Conservation (phyloP, 2,113 vertebrate species). For the Vombatus ursinus region DNA sequence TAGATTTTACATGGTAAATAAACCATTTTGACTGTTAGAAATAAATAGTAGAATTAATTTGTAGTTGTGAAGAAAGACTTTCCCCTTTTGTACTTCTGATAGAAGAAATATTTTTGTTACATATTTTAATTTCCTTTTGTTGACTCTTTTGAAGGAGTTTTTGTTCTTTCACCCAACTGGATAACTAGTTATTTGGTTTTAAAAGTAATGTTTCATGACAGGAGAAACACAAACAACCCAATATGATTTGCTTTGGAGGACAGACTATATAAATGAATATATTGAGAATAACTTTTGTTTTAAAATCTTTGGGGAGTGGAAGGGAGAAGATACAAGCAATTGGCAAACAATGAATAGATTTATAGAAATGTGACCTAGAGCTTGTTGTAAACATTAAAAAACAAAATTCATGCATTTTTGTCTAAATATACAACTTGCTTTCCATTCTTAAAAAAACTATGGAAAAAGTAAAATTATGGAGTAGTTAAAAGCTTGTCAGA, state of each 20-base stretch:
- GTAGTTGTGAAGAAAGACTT: not conserved
- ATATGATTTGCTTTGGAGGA: conserved; percentile 43
- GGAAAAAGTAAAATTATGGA: conserved; percentile 46
- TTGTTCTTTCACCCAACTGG: conserved; percentile 36
- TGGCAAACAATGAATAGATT: conserved; percentile 21
- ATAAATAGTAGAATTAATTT: conserved; percentile 46
- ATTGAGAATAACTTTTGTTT: conserved; percentile 17
- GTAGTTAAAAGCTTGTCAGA: conserved; percentile 53
- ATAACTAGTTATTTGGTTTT: conserved; percentile 49
- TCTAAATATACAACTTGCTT: conserved; percentile 52
- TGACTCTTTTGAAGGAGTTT: conserved; percentile 49
- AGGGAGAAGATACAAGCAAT: conserved; percentile 47
- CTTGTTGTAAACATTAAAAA: conserved; percentile 7
- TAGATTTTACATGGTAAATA: conserved; percentile 35
- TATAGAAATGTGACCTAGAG: conserved; percentile 62
- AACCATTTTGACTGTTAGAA: conserved; percentile 46
- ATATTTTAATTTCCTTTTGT: conserved; percentile 16
- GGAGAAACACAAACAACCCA: conserved; percentile 11
- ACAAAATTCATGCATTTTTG: not conserved
- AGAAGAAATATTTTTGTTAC: conserved; percentile 31
- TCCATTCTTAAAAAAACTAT: conserved; percentile 58
- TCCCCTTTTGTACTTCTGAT: conserved; percentile 13
- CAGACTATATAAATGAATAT: not conserved
- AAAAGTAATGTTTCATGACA: conserved; percentile 45
- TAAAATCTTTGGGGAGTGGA: conserved; percentile 32